Conservation (phyloP, 2,797 vertebrate species). For the Austrolebias charrua region DNA sequence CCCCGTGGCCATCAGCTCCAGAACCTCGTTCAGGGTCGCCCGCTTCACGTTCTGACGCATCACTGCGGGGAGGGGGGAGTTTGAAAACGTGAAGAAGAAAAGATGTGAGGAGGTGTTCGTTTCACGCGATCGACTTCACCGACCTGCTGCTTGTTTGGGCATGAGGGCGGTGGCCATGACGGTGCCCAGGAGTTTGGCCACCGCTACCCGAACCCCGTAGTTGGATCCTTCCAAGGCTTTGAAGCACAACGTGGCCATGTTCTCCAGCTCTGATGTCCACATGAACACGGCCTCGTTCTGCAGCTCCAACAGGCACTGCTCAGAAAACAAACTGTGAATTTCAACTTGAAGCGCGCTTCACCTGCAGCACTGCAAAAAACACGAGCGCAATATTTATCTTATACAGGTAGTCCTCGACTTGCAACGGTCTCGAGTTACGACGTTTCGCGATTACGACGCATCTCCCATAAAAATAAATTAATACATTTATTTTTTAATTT, state of each 20-base stretch:
- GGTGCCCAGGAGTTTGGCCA: slow-evolving; percentile 93
- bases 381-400: no score
- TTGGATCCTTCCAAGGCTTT: slow-evolving; percentile 98
- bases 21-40: slow-evolving; percentile 93
- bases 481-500: no score
- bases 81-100: neutral
- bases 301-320: slow-evolving; percentile 92
- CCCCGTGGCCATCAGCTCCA: slow-evolving; percentile 96
- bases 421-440: no score
- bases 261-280: slow-evolving; percentile 98
- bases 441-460: no score
- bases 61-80: slow-evolving; percentile 70
- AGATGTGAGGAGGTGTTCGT: neutral
- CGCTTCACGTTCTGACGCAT: slow-evolving; percentile 99
- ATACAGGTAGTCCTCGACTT: no score
- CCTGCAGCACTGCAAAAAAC: no score
- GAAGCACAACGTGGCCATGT: slow-evolving; percentile 93
- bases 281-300: slow-evolving; percentile 99
- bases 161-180: slow-evolving; percentile 97
- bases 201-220: slow-evolving; percentile 94
- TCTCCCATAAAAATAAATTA: no score
- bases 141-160: slow-evolving; percentile 97
- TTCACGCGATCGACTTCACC: neutral
- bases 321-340: slow-evolving; percentile 1
- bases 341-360: neutral